A percentile compares a stretch with the other conserved stretches of the same genome.
phyloP scores from a whole-genome alignment of 2,113 vertebrate genomes.

The Mirounga angustirostris region DNA sequence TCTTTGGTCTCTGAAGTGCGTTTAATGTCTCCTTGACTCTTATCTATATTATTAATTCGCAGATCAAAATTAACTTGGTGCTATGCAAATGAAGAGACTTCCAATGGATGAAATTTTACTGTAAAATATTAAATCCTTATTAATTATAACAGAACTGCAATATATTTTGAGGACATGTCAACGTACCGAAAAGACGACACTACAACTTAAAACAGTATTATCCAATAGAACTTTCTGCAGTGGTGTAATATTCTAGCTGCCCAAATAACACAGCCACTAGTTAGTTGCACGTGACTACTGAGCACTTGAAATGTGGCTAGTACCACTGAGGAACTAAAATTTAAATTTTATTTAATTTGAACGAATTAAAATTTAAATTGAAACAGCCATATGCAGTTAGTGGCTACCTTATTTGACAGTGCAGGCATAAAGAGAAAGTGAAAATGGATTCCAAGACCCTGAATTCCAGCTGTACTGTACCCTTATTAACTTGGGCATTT shows the following conservation, averaged over 20 bases:
- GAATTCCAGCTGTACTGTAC: slow-evolving; percentile 20
- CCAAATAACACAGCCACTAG: background rate
- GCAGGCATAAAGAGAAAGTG: slow-evolving; percentile 21
- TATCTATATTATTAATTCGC: slow-evolving; percentile 80
- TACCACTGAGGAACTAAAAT: slow-evolving; percentile 35
- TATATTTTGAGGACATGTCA: slow-evolving; percentile 60
- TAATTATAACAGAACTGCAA: slow-evolving; percentile 65
- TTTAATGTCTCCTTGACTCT: slow-evolving; percentile 78
- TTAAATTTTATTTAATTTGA: slow-evolving; percentile 34
- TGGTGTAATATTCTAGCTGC: slow-evolving; percentile 42
- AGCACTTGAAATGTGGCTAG: slow-evolving; percentile 37
- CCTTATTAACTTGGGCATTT: slow-evolving; percentile 51
- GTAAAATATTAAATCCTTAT: slow-evolving; percentile 64
- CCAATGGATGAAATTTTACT: slow-evolving; percentile 66
- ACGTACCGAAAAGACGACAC: slow-evolving; percentile 54
- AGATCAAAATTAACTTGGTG: slow-evolving; percentile 78
- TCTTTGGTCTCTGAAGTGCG: slow-evolving; percentile 81
- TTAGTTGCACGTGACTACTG: background rate
- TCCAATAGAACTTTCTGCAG: slow-evolving; percentile 27
- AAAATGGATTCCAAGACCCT: slow-evolving; percentile 41
- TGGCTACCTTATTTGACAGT: slow-evolving; percentile 28
- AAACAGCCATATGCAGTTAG: background rate
- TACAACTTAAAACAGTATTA: slow-evolving; percentile 23
- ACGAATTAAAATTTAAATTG: slow-evolving; percentile 30
- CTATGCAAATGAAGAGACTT: slow-evolving; percentile 73